A percentile compares a stretch with the other conserved stretches of the same genome.
These are phyloP conservation scores for Tridacna crocea DNA, from an alignment of 2,888 invertebrate species.

Conservation along the genomic window DNA sequence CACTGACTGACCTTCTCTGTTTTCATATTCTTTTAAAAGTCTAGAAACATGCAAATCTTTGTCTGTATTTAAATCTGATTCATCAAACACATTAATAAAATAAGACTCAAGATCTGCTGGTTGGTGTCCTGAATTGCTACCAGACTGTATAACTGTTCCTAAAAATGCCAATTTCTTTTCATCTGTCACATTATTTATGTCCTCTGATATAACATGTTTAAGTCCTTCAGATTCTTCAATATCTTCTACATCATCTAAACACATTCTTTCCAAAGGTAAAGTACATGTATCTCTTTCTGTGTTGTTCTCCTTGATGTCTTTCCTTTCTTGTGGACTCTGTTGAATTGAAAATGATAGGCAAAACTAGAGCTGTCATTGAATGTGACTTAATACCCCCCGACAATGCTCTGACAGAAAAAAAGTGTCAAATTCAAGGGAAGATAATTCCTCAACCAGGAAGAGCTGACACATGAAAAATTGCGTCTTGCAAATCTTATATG, in stretches of 20 bases:
- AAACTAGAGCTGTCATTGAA: not conserved
- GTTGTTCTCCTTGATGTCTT: not conserved
- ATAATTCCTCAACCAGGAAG: too few species aligned
- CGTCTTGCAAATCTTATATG: too few species aligned
- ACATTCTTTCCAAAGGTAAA: constrained; percentile 28
- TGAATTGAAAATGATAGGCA: not conserved
- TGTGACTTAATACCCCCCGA: too few species aligned
- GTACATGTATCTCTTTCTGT: not conserved
- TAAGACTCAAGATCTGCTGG: constrained; percentile 56
- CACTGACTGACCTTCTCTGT: constrained; percentile 60
- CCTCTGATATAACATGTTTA: constrained; percentile 32
- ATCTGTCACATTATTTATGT: constrained; percentile 31
- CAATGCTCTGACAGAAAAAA: not conserved
- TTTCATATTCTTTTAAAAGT: constrained; percentile 71
- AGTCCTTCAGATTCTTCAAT: constrained; percentile 3
- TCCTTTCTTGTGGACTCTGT: not conserved
- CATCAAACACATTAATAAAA: constrained; percentile 76
- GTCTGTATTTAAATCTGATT: constrained; percentile 44
- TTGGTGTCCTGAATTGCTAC: not conserved
- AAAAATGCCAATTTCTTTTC: constrained; percentile 20
- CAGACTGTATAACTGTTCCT: not conserved
- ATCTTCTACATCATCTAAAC: constrained; percentile 35
- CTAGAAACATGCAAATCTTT: constrained; percentile 67
- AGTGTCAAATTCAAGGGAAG: not conserved
- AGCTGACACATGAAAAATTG: too few species aligned